Conservation (phyloP, 2,113 vertebrate species). For the Siniperca chuatsi region DNA sequence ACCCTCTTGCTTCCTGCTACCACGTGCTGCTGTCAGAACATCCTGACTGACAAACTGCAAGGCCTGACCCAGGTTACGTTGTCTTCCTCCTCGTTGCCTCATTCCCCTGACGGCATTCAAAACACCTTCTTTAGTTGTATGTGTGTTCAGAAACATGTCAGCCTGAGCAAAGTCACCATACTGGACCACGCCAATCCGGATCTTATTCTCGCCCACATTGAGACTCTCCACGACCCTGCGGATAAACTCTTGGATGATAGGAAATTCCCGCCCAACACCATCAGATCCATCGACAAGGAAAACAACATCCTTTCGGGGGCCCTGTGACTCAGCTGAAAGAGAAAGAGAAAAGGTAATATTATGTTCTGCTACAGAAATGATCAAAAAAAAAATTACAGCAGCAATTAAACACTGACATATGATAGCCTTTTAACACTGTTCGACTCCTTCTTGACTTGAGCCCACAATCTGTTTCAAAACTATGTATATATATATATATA, state of each 20-base stretch:
- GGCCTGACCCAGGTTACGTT: slow-evolving; percentile 91
- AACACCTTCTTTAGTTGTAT: slow-evolving; percentile 87
- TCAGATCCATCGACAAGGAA: slow-evolving; percentile 95
- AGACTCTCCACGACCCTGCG: slow-evolving; percentile 89
- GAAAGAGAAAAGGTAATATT: slow-evolving; percentile 16
- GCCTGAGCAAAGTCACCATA: slow-evolving; percentile 88
- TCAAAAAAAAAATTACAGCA: neutral
- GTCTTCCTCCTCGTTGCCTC: slow-evolving; percentile 85
- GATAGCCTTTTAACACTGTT: neutral
- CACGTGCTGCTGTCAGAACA: slow-evolving; percentile 82
- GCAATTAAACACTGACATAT: neutral
- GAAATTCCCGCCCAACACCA: slow-evolving; percentile 87
- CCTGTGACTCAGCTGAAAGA: slow-evolving; percentile 78
- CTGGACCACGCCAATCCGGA: slow-evolving; percentile 89
- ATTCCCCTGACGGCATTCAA: slow-evolving; percentile 81
- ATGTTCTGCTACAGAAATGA: neutral
- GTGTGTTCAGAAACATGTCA: slow-evolving; percentile 89
- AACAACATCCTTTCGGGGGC: slow-evolving; percentile 90
- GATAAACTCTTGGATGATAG: slow-evolving; percentile 89
- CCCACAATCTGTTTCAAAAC: neutral
- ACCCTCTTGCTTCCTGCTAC: slow-evolving; percentile 88
- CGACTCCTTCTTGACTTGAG: neutral
- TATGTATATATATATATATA: too few species aligned
- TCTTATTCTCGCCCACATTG: slow-evolving; percentile 89
- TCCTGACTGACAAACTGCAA: slow-evolving; percentile 87